Evolutionary conservation across 30 jellyfish, hydroid and myxozoan species (phyloP).

Genomic region (Aurelia sp.): DNA sequence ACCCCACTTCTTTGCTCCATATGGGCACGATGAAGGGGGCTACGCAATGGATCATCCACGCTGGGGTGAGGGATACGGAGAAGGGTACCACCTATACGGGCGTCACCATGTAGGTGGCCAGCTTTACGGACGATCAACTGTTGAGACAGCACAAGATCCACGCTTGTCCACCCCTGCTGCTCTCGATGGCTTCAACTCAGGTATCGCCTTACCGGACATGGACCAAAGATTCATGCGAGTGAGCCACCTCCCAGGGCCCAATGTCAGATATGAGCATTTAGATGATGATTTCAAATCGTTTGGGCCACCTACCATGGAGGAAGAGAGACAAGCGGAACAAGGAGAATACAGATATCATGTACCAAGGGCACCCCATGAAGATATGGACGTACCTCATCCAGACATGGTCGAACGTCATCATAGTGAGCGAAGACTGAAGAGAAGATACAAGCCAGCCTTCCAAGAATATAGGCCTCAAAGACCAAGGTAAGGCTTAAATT

Average conservation of each 20-base stretch:
- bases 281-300: conserved; percentile 52
- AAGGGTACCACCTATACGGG: conserved; percentile 56
- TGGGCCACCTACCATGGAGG: conserved; percentile 71
- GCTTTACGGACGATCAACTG: conserved; percentile 83
- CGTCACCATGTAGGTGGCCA: conserved; percentile 47
- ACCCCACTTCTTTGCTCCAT: conserved; percentile 65
- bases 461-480: conserved; percentile 40
- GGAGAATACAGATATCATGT: conserved; percentile 74
- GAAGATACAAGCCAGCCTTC: conserved; percentile 27
- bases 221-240: conserved; percentile 73
- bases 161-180: conserved; percentile 72
- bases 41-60: conserved; percentile 57
- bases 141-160: conserved; percentile 85
- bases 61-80: conserved; percentile 70
- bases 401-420: conserved; percentile 25
- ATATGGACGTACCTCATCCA: conserved; percentile 3
- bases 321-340: conserved; percentile 54
- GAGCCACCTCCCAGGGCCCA: conserved; percentile 58
- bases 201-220: conserved; percentile 90
- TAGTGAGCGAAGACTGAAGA: conserved; percentile 13
- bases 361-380: conserved; percentile 48
- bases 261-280: conserved; percentile 23
- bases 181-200: conserved; percentile 85
- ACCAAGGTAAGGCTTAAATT: conserved; percentile 39
- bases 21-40: conserved; percentile 56